phyloP scores from a whole-genome alignment of 2,113 vertebrate genomes.

The Gnathonemus echidnorhynchus region DNA sequence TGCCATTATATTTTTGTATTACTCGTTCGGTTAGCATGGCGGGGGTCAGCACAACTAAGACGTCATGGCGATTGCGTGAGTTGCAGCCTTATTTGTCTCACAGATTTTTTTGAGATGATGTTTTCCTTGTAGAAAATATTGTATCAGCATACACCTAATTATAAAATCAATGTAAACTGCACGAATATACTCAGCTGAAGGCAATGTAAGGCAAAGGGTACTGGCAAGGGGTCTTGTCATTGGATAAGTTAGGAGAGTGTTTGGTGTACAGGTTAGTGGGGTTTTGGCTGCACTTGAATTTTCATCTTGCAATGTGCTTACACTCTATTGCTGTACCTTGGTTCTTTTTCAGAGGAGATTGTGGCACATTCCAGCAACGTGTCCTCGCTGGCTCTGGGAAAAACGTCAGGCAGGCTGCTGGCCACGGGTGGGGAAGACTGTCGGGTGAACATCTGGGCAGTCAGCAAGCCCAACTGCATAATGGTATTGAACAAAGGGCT shows the following conservation, averaged over 20 bases:
- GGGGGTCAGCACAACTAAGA: conserved; percentile 71
- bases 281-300: neutral
- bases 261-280: neutral
- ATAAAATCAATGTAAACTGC: neutral
- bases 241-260: neutral
- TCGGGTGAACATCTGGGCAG: conserved; percentile 87
- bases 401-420: conserved; percentile 80
- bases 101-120: neutral
- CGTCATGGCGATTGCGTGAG: conserved; percentile 90
- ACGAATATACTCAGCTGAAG: neutral
- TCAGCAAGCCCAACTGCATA: conserved; percentile 95
- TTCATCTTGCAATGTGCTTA: neutral
- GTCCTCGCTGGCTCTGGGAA: conserved; percentile 79
- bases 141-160: neutral
- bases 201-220: neutral
- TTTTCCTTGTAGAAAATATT: neutral
- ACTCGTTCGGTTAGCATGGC: conserved; percentile 61
- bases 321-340: neutral
- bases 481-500: conserved; percentile 67
- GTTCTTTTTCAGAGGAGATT: conserved; percentile 73
- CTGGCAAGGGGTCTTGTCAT: neutral
- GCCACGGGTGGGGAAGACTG: conserved; percentile 92
- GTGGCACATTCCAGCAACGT: conserved; percentile 83
- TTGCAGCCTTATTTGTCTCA: conserved; percentile 27
- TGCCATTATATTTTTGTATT: neutral